phyloP scores from a whole-genome alignment of 2,797 vertebrate genomes.

The Syncerus caffer region DNA sequence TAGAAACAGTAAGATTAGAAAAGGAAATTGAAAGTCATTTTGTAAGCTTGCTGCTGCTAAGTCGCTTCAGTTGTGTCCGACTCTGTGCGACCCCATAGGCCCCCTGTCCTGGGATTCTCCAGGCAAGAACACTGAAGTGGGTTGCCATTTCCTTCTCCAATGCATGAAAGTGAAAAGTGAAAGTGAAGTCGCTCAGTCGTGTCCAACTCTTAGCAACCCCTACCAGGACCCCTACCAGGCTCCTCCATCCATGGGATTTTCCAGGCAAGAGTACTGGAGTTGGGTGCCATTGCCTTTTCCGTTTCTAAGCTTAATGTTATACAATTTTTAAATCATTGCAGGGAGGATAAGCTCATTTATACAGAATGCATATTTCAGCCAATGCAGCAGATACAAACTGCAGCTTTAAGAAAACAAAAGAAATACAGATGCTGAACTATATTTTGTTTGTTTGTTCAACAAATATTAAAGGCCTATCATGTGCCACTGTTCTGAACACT shows the following conservation, averaged over 20 bases:
- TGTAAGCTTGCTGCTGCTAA: not conserved
- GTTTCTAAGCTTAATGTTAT: not conserved
- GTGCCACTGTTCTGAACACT: not conserved
- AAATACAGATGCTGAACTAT: not conserved
- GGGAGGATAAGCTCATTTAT: not conserved
- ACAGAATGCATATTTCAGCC: not conserved
- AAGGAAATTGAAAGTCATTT: not conserved
- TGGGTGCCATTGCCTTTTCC: too few relatives aligned
- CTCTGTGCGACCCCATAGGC: too few relatives aligned
- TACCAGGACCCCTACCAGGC: too few relatives aligned
- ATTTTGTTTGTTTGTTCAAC: not conserved
- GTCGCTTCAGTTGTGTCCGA: fast-evolving
- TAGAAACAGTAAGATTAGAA: not conserved
- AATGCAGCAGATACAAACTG: not conserved
- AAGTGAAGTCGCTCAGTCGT: too few relatives aligned
- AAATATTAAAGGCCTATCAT: not conserved
- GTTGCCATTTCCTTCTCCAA: too few relatives aligned
- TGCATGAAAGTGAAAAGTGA: too few relatives aligned
- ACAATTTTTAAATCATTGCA: not conserved
- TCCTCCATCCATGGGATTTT: too few relatives aligned
- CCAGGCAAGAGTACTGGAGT: too few relatives aligned
- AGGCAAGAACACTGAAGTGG: too few relatives aligned
- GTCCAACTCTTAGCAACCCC: too few relatives aligned
- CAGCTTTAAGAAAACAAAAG: not conserved
- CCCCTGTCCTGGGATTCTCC: too few relatives aligned